Conservation (phyloP, 2,888 invertebrate genomes). For the Lamproptera curius region DNA sequence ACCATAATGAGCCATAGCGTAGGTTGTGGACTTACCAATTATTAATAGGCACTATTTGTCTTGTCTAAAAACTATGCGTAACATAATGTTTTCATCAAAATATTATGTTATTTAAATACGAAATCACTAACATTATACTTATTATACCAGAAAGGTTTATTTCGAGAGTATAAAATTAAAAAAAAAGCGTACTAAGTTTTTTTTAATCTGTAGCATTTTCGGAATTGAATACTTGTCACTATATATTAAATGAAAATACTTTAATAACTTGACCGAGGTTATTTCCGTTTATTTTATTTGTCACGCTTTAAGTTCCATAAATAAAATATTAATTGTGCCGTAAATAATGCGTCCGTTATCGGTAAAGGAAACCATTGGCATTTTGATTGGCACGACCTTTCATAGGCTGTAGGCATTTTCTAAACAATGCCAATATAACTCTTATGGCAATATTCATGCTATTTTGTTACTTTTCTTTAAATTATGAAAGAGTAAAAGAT, state of each 20-base stretch:
- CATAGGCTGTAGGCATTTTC: neutral
- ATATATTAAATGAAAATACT: no score
- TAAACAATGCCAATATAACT: neutral
- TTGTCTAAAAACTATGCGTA: neutral
- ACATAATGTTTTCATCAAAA: neutral
- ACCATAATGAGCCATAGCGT: slow-evolving; percentile 21
- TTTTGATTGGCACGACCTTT: slow-evolving; percentile 6
- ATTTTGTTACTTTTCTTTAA: no score
- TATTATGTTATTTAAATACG: neutral
- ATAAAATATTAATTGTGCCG: neutral
- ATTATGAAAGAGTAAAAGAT: no score
- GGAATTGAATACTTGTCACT: no score
- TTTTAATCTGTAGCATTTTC: no score
- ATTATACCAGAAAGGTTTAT: no score
- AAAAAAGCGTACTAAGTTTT: no score
- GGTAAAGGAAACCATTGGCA: neutral
- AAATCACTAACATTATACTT: no score
- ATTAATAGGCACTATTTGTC: slow-evolving; percentile 7
- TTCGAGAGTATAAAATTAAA: no score
- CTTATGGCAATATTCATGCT: no score
- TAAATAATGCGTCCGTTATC: slow-evolving; percentile 2
- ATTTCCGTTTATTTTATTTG: neutral
- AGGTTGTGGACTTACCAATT: slow-evolving; percentile 10
- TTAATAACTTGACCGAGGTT: no score
- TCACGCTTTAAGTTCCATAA: neutral